Conservation (phyloP, 2,797 vertebrate genomes). For the Trachurus trachurus region DNA sequence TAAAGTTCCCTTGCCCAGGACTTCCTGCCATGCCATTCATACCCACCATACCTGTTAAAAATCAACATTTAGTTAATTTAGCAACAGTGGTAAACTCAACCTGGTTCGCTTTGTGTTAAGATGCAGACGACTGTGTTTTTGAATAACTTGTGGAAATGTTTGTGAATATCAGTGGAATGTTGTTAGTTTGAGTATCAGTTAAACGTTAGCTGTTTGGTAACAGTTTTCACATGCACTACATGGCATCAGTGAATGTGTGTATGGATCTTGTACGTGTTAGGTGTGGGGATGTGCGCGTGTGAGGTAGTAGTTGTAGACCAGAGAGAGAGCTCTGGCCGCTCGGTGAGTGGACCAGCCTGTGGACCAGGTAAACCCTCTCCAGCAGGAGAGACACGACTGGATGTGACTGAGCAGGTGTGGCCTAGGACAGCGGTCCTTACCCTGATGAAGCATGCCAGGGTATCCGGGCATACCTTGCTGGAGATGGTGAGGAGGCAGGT, state of each 20-base stretch:
- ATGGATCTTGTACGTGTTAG: conserved; percentile 30
- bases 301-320: conserved; percentile 25
- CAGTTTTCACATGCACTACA: conserved; percentile 66
- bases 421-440: conserved; percentile 90
- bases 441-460: conserved; percentile 95
- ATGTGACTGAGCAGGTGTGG: conserved; percentile 85
- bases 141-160: conserved; percentile 37
- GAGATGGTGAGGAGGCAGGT: conserved; percentile 90
- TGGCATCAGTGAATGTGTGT: conserved; percentile 34
- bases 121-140: conserved; percentile 10
- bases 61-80: conserved; percentile 33
- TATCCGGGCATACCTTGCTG: conserved; percentile 96
- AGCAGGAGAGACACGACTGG: conserved; percentile 85
- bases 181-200: conserved; percentile 54
- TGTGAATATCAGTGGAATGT: conserved; percentile 37
- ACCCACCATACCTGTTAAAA: conserved; percentile 83
- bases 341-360: conserved; percentile 55
- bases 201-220: conserved; percentile 60
- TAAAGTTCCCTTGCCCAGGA: conserved; percentile 90
- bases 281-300: conserved; percentile 36
- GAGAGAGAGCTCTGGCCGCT: conserved; percentile 46
- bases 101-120: conserved; percentile 22
- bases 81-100: neutral
- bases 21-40: conserved; percentile 94
- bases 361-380: conserved; percentile 83